Evolutionary conservation across 2,113 vertebrate genomes (phyloP).

Genomic region (Chlorodrepanis virens): DNA sequence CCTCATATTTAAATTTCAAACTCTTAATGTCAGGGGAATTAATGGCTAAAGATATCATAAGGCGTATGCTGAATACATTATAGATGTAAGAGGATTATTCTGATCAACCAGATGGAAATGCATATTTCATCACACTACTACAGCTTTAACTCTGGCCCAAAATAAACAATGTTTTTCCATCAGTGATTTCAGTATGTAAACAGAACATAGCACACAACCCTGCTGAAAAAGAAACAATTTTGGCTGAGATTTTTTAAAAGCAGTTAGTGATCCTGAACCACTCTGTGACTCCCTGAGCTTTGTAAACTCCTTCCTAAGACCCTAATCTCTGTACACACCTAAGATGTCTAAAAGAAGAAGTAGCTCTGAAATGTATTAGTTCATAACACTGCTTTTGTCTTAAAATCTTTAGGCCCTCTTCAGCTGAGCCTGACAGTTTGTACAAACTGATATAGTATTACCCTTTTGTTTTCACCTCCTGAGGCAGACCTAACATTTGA

Average conservation of each 20-base stretch:
- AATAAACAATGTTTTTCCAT: conserved; percentile 42
- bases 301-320: neutral
- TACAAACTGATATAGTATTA: neutral
- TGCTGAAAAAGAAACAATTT: neutral
- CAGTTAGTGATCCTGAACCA: neutral
- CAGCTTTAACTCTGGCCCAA: neutral
- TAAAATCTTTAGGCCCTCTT: neutral
- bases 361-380: neutral
- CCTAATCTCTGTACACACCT: neutral
- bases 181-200: conserved; percentile 30
- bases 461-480: neutral
- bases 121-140: conserved; percentile 49
- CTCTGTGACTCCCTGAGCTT: neutral
- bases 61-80: conserved; percentile 6
- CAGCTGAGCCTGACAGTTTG: neutral
- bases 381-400: neutral
- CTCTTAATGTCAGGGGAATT: conserved; percentile 23
- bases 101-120: conserved; percentile 63
- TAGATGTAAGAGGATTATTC: conserved; percentile 55
- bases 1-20: conserved; percentile 10
- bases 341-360: neutral
- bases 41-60: conserved; percentile 33
- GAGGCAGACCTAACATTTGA: neutral
- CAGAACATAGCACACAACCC: neutral
- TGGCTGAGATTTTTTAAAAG: conserved; percentile 3